Evolutionary conservation across 2,888 invertebrate species (phyloP).

Genomic region (Sialis fuliginosa): DNA sequence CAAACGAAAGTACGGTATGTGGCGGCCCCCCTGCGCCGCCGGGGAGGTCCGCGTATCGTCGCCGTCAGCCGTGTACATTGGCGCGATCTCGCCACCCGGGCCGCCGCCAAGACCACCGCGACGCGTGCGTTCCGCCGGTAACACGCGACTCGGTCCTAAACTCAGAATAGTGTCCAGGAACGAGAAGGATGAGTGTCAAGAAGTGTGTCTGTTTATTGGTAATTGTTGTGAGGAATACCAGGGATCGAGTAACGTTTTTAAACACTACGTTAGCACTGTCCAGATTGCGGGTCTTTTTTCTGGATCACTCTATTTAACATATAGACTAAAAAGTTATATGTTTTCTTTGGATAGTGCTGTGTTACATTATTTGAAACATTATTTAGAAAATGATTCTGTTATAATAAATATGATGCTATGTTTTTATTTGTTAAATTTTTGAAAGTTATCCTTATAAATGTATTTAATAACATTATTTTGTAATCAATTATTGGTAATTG

Average conservation of each 20-base stretch:
- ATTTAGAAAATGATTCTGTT: too few relatives aligned
- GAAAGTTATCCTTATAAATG: too few relatives aligned
- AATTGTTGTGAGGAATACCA: conserved; percentile 5
- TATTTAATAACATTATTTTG: too few relatives aligned
- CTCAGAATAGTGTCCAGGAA: conserved; percentile 12
- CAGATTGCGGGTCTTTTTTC: too few relatives aligned
- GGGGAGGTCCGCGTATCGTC: conserved; percentile 41
- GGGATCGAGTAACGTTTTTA: background rate
- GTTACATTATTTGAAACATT: too few relatives aligned
- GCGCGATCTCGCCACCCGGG: conserved; percentile 9
- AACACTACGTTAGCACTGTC: background rate
- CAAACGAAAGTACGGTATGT: conserved; percentile 10
- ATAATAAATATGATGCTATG: too few relatives aligned
- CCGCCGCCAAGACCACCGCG: background rate
- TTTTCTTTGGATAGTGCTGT: too few relatives aligned
- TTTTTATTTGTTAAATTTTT: too few relatives aligned
- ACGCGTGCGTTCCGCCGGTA: background rate
- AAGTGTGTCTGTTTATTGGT: conserved; percentile 23
- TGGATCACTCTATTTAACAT: too few relatives aligned
- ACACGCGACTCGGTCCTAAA: background rate
- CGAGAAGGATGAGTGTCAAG: conserved; percentile 21
- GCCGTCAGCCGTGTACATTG: conserved; percentile 33
- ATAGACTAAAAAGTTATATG: too few relatives aligned
- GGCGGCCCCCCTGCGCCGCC: conserved; percentile 36
- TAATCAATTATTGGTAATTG: too few relatives aligned